These are phyloP conservation scores for Coenobita brevimanus DNA, from an alignment of 1,140 invertebrate genomes.

Conservation along the genomic window DNA sequence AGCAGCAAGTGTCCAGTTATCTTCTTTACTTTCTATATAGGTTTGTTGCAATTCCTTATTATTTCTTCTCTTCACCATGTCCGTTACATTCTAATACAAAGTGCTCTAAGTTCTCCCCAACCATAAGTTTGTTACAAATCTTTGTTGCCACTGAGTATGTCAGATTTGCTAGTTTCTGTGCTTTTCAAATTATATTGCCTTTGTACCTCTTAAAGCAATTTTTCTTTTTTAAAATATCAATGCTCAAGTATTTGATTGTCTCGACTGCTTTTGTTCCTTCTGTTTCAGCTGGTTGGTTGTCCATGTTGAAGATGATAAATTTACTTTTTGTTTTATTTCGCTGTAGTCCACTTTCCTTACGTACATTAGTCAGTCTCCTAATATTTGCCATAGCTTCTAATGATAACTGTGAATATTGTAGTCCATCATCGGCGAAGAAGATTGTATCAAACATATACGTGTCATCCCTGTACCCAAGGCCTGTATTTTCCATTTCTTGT, in stretches of 20 bases:
- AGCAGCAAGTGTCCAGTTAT: too few species aligned
- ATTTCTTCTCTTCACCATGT: too few species aligned
- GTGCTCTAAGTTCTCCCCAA: too few species aligned
- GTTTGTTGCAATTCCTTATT: too few species aligned
- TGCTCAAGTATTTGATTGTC: not conserved
- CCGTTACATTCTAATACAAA: too few species aligned
- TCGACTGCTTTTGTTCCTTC: constrained; percentile 1
- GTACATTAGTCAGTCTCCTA: not conserved
- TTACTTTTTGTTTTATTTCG: not conserved
- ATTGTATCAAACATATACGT: too few species aligned
- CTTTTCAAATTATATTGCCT: not conserved
- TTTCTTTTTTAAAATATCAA: not conserved
- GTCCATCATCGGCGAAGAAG: not conserved
- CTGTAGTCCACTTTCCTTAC: not conserved
- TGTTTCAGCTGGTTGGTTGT: not conserved
- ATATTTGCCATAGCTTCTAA: not conserved
- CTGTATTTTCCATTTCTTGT: too few species aligned
- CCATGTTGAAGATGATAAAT: not conserved
- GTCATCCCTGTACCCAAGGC: too few species aligned
- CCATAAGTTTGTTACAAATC: not conserved
- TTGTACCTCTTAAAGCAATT: not conserved
- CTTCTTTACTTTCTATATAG: too few species aligned
- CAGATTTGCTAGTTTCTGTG: not conserved
- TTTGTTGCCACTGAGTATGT: not conserved
- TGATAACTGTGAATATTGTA: not conserved